Evolutionary conservation across 2,888 invertebrate genomes (phyloP).

Genomic region (Pyrgus malvae): DNA sequence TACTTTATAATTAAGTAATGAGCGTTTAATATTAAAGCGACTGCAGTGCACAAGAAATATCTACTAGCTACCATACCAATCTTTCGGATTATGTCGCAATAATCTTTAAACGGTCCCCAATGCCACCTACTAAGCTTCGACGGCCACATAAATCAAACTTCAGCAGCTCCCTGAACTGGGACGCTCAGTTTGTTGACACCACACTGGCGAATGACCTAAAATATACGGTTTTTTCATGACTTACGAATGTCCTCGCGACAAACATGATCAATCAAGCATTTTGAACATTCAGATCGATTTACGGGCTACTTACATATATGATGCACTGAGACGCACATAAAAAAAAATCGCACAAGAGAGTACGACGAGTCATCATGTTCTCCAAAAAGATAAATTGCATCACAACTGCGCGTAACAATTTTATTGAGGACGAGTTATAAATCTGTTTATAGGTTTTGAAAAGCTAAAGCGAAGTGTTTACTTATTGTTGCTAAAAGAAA

Average conservation of each 20-base stretch:
- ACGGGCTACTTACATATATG: conserved; percentile 3
- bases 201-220: conserved; percentile 20
- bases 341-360: conserved; percentile 4
- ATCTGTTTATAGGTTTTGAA: too few species aligned
- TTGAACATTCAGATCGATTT: conserved; percentile 4
- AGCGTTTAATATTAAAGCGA: too few species aligned
- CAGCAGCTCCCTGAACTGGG: conserved; percentile 17
- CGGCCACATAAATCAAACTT: conserved; percentile 18
- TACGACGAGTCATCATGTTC: conserved; percentile 45
- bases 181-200: conserved; percentile 23
- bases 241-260: conserved; percentile 20
- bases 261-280: conserved; percentile 21
- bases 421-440: background rate
- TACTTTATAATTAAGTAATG: too few species aligned
- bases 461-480: too few species aligned
- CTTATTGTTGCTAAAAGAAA: too few species aligned
- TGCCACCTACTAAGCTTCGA: conserved; percentile 1
- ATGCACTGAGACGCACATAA: background rate
- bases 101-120: conserved; percentile 4
- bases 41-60: too few species aligned
- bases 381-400: conserved; percentile 35
- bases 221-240: conserved; percentile 9
- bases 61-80: too few species aligned
- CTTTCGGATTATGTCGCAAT: background rate
- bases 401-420: background rate